Evolutionary conservation across 2,797 vertebrate species (phyloP), one percentile per base, ranked within the genome.

Genomic region (Oreortyx pictus): DNA sequence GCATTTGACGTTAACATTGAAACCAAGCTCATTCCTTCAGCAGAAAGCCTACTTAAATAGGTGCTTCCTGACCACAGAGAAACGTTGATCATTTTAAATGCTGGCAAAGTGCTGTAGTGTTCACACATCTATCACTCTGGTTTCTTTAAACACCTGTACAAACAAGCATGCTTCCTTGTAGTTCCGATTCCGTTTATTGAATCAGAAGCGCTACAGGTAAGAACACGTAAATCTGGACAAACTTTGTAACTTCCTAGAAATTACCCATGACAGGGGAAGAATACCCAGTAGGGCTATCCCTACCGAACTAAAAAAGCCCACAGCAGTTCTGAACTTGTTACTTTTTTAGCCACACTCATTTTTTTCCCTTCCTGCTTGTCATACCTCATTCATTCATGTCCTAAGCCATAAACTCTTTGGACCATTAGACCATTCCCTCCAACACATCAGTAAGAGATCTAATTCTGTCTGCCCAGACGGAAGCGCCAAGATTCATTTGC

Each of bases 41-140:
- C 0, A 66, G 65, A 70, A 86, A 56, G 47, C 37, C 92, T 50
- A 54, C 70, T 82, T 54, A 59, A 90, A 68, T 41, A 79, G 14
- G 23, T 37, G 62, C n/a, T 83, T 82, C 47, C 73, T 70, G 50
- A 54, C 64, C 92, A 86, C 78, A 72, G 71, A 85, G 43, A 61
- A 74, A 80, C 3, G 43, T 64, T 72, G 47, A 76, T 29, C 72
- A 46, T 62, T 89, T 71, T 46, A 94, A 90, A 66, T 65, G 64
- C 41, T 52, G 47, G 7, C 25, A 3, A 74, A 93, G 44, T 44
- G 60, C 74, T 82, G 47, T 61, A 85, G 41, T 19, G 29, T 37
- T 89, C 47, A 29, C 24, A 52, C 1, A 16, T 27, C 31, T 31
- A 73, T 12, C 35, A 57, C 31, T 2, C 27, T 71, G 11, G 65